Evolutionary conservation across 2,888 invertebrate genomes (phyloP).

Genomic region (Copidosoma aretas): DNA sequence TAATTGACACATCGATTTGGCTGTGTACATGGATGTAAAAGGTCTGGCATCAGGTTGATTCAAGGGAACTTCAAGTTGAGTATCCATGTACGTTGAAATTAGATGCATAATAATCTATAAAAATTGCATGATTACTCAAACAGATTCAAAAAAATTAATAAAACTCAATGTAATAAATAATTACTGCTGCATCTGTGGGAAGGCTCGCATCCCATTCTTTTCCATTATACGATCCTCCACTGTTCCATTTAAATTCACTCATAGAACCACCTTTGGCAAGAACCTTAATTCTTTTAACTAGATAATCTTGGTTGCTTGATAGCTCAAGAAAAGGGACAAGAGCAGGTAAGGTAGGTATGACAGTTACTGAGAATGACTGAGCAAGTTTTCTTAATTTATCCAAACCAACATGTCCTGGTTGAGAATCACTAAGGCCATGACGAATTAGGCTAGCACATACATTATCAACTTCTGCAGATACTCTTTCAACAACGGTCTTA

Average conservation of each 20-base stretch:
- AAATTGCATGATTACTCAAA: constrained; percentile 3
- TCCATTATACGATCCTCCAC: constrained; percentile 76
- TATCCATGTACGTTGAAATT: constrained; percentile 86
- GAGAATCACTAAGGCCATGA: constrained; percentile 73
- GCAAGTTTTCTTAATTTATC: constrained; percentile 79
- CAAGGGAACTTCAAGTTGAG: constrained; percentile 74
- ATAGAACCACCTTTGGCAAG: constrained; percentile 85
- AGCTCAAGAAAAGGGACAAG: constrained; percentile 83
- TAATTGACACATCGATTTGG: constrained; percentile 62
- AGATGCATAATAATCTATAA: constrained; percentile 81
- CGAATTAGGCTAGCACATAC: constrained; percentile 75
- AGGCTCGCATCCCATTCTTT: constrained; percentile 82
- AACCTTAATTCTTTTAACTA: constrained; percentile 79
- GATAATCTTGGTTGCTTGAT: constrained; percentile 84
- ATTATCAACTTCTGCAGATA: constrained; percentile 76
- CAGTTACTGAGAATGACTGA: constrained; percentile 65
- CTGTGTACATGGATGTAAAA: constrained; percentile 66
- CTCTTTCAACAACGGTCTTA: constrained; percentile 78
- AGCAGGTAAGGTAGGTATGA: constrained; percentile 68
- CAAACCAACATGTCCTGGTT: constrained; percentile 74
- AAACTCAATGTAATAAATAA: constrained; percentile 33
- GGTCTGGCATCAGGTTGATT: constrained; percentile 72
- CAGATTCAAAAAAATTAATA: constrained; percentile 9
- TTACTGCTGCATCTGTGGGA: constrained; percentile 86
- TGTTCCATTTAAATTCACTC: constrained; percentile 87